Base-by-base conservation (phyloP, 2,888 invertebrate species). In the Mimachlamys varia region DNA sequence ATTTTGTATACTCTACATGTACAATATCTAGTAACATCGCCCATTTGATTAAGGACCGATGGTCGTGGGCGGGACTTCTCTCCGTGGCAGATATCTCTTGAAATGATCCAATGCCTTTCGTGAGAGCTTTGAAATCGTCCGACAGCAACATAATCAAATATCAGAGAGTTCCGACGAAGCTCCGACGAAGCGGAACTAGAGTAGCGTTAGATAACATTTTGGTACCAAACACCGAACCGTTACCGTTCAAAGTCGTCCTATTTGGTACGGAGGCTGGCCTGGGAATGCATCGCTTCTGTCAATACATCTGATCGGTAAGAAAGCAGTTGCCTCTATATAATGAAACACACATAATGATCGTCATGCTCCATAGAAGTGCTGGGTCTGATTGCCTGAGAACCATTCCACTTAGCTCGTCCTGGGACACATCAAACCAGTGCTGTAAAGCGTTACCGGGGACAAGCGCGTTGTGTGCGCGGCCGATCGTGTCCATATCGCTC, bases 341-440 rank as follows among this genome's bases (percentile, higher is more conserved):
- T 76, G 76, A 76, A 76, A 76, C 33, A 27, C 76, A 33, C 76
- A 76, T 76, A 76, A 76, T 76, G 76, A 19, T 76, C 76, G 76
- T 76, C 76, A 76, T 76, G 76, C 76, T 33, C 12, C 27, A 15
- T 76, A 76, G 76, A 76, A 76, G 76, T 33, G 33, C 76, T 76
- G 76, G 13, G 33, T 27, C 76, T 76, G 76, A 76, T 76, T 76
- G 76, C 76, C 76, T 76, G 76, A 76, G 76, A 76, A 76, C 19
- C 76, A 12, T 76, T 76, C 76, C 76, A 76, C 76, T 33, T 76
- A 76, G 76, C 33, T 33, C 89, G 90, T 90, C 89, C 90, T 90
- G 90, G 90, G 90, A 90, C 88, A 87, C 90, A 90, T 90, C 90
- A 90, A 90, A 90, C 62, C n/a, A n/a, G 76, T 10, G 49, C 49